Evolutionary conservation across 2,888 invertebrate species (phyloP), one percentile per base, ranked within the genome.

Genomic region (Thelaira solivaga): DNA sequence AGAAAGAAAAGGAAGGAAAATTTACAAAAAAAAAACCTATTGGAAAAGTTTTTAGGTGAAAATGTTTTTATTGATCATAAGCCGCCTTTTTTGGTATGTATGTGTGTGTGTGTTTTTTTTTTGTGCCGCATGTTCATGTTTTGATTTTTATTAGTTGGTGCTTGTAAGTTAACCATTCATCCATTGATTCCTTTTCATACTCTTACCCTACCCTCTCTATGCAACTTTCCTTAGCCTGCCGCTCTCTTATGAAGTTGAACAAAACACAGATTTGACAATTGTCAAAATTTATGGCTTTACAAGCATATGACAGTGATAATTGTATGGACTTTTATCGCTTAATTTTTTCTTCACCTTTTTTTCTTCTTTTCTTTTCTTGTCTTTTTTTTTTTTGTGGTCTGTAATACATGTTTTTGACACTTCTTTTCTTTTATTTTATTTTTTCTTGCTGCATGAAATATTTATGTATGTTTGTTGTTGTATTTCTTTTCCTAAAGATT

Each of bases 241-340:
- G 20, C 16, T n/a, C n/a, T n/a, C n/a, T 62, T 16, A 55, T 45
- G 26, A 59, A 16, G 31, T 31, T 13, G 5, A 31, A 20, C 10
- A 16, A 36, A 36, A 62, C 29, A 69, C 29, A n/a, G n/a, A 43
- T 73, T 69, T 72, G 80, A 73, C 80, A 80, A 81, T 81, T 77
- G 81, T 80, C 68, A 81, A 83, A 82, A 84, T 84, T 82, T 85
- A 82, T 83, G 80, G 82, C 84, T 83, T 72, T 82, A 82, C 84
- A 82, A 79, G 81, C 81, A 82, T 81, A 69, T 81, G 85, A 83
- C 84, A 82, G 81, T 81, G 80, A 81, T 84, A 85, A 84, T 84
- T 84, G 83, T 80, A 76, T 62, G 61, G n/a, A 61, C 16, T 43
- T 62, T 45, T 49, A 26, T 13, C 6, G 18, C 13, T 53, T 16